Base-by-base conservation (phyloP, 2,888 invertebrate genomes). In the Anarsia innoxiella region DNA sequence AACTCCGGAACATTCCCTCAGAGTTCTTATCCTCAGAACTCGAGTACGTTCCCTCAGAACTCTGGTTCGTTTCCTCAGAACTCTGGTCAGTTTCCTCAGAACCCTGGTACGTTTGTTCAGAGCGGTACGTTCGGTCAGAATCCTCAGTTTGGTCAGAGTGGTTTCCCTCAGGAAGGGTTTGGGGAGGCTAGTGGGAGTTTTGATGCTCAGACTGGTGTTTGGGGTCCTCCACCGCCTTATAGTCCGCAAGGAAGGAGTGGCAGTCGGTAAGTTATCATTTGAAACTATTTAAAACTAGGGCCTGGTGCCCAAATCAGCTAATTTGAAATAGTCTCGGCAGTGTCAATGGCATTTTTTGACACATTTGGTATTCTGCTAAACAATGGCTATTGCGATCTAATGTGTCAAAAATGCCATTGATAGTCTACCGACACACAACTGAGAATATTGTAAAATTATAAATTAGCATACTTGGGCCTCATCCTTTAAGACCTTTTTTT, bases 151-250 rank as follows among this genome's bases (percentile, higher is more conserved):
- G 44, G 31, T 9, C 51, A 51, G 15, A 31, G 31, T 27, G 58
- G 54, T 14, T 68, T 64, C 39, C 36, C 48, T 0, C 50, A 86
- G 75, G 72, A 73, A 19, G 83, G 83, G 1, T 91, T 89, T 51
- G 88, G 90, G 13, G 89, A 59, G 66, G 80, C 63, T 47, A 88
- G 61, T 48, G 90, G 68, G 57, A 89, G 59, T 76, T 88, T 56
- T 75, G 90, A 54, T 59, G 87, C 61, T 41, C 87, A 63, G 71
- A 89, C 75, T 64, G 94, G 80, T 0, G 76, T 77, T 11, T 95
- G 95, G 95, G 95, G 94, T 0, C 95, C 95, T 0, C 95, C 95
- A 0, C 95, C 95, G 0, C 95, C 95, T 0, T 95, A 95, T 60
- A 93, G 93, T 40, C 93, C 93, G 34, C 93, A 93, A 23, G 93